Conservation (phyloP, 2,797 vertebrate species). For the Helarctos malayanus region DNA sequence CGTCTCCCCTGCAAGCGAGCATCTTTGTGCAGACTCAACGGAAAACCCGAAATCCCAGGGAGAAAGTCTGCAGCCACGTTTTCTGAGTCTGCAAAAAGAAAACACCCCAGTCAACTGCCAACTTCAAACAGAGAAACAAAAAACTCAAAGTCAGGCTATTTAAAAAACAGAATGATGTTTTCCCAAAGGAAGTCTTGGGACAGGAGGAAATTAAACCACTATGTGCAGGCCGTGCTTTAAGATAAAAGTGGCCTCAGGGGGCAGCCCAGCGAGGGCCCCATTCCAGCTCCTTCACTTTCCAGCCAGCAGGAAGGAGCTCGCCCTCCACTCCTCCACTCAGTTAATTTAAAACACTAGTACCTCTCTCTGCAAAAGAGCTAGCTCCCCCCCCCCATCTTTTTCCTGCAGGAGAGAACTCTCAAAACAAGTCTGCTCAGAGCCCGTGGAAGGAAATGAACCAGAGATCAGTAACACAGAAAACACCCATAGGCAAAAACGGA, state of each 20-base stretch:
- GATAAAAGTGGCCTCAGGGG: not conserved
- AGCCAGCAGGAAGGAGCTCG: not conserved
- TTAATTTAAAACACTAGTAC: too few relatives aligned
- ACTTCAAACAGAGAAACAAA: too few relatives aligned
- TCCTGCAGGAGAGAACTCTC: not conserved
- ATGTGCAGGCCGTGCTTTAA: rapidly evolving
- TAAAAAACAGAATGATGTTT: too few relatives aligned
- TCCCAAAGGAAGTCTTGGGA: not conserved
- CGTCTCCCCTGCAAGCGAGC: not conserved
- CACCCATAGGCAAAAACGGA: not conserved
- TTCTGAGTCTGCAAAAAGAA: too few relatives aligned
- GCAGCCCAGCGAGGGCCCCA: too few relatives aligned
- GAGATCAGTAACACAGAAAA: not conserved
- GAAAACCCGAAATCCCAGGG: not conserved
- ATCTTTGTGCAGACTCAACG: not conserved
- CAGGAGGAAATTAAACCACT: not conserved
- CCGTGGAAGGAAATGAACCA: not conserved
- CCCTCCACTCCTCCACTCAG: rapidly evolving
- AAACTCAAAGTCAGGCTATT: too few relatives aligned
- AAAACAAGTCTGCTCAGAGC: not conserved
- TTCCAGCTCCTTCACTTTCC: not conserved
- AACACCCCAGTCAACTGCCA: not conserved
- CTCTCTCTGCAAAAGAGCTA: not conserved
- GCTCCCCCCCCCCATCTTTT: not conserved
- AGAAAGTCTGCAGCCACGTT: not conserved